A percentile compares a stretch with the other conserved stretches of the same genome.
These are phyloP conservation scores for Bothrops jararaca DNA, from an alignment of 2,113 vertebrate species.

Conservation along the genomic window DNA sequence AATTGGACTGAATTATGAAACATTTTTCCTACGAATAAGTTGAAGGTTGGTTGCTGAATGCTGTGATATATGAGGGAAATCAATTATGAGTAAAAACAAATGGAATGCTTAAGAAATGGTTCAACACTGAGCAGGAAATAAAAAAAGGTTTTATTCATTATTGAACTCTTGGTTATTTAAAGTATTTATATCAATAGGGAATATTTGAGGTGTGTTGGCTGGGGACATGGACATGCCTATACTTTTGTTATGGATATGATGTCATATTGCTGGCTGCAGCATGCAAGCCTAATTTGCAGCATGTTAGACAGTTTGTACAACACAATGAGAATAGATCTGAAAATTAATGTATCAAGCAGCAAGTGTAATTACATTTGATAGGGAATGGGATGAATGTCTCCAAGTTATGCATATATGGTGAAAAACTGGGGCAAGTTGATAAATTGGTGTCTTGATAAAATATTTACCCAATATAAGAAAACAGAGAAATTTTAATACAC, in stretches of 20 bases:
- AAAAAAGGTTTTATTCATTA: not conserved
- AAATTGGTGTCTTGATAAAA: not conserved
- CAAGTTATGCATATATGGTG: not conserved
- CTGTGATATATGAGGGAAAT: not conserved
- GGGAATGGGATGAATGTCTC: not conserved
- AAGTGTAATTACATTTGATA: not conserved
- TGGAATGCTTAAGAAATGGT: not conserved
- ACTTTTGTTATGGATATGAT: not conserved
- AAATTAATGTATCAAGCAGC: not conserved
- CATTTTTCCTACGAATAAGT: not conserved
- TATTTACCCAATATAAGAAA: not conserved
- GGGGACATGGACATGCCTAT: not conserved
- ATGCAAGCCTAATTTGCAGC: not conserved
- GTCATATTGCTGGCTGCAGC: not conserved
- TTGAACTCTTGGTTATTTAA: not conserved
- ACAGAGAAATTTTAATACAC: not conserved
- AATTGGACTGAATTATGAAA: not conserved
- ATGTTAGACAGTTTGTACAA: not conserved
- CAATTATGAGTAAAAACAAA: not conserved
- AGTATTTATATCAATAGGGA: not conserved
- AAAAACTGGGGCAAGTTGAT: not conserved
- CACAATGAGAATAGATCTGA: not conserved
- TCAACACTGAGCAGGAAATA: not conserved
- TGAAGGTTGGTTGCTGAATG: not conserved
- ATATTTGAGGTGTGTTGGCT: not conserved